phyloP scores from a whole-genome alignment of 2,113 vertebrate species.

The Erythrocebus patas region DNA sequence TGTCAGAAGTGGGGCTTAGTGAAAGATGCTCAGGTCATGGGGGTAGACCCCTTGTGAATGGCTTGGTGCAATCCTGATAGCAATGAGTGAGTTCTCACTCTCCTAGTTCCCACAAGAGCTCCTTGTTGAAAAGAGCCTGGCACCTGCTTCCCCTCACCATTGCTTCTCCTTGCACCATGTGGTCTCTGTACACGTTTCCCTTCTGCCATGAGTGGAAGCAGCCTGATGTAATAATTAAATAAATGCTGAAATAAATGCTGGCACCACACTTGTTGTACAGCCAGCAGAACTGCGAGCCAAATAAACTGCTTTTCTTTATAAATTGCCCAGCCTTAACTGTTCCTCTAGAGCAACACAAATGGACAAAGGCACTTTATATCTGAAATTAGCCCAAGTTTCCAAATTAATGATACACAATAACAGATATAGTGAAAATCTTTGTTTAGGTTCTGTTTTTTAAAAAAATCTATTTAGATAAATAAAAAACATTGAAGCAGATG shows the following conservation, averaged over 20 bases:
- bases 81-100: not conserved
- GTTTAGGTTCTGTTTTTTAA: not conserved
- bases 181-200: not conserved
- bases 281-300: not conserved
- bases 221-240: not conserved
- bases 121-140: not conserved
- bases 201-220: not conserved
- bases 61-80: not conserved
- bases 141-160: not conserved
- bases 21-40: not conserved
- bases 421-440: not conserved
- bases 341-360: not conserved
- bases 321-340: not conserved
- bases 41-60: not conserved
- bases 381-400: conserved; percentile 31
- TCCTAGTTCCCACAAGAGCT: not conserved
- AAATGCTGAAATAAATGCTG: not conserved
- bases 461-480: not conserved
- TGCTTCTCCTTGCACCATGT: not conserved
- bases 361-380: not conserved
- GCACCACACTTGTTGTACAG: not conserved
- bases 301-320: not conserved
- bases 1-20: not conserved
- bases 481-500: not conserved
- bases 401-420: conserved; percentile 14